phyloP scores from a whole-genome alignment of 1,140 invertebrate species.

The Lordiphosa stackelbergi region DNA sequence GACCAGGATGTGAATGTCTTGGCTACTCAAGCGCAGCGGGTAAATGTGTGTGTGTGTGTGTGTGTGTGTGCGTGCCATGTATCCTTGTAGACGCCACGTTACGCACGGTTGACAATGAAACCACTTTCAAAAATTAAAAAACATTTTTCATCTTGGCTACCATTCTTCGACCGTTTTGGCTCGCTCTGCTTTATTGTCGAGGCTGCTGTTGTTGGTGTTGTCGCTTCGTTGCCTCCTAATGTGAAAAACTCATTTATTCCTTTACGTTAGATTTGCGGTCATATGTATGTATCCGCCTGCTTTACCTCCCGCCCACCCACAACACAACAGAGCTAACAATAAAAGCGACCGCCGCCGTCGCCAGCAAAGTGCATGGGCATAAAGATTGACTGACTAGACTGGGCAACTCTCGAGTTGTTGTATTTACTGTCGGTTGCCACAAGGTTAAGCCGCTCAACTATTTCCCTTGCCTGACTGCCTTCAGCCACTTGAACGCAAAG shows the following conservation, averaged over 20 bases:
- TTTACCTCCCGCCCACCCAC: no score
- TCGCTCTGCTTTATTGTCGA: slow-evolving; percentile 37
- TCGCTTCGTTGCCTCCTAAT: slow-evolving; percentile 71
- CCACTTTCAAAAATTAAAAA: slow-evolving; percentile 77
- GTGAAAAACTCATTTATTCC: slow-evolving; percentile 74
- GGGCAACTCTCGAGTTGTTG: slow-evolving; percentile 24
- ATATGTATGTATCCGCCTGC: slow-evolving; percentile 12
- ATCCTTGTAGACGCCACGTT: slow-evolving; percentile 70
- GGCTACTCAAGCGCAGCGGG: slow-evolving; percentile 66
- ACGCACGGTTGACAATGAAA: slow-evolving; percentile 77
- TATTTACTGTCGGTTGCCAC: slow-evolving; percentile 58
- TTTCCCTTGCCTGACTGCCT: slow-evolving; percentile 43
- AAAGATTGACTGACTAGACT: slow-evolving; percentile 3
- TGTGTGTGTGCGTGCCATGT: slow-evolving; percentile 23
- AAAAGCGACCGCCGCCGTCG: slow-evolving; percentile 26
- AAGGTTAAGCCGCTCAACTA: slow-evolving; percentile 65
- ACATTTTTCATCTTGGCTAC: slow-evolving; percentile 75
- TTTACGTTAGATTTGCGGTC: slow-evolving; percentile 72
- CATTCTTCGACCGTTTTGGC: slow-evolving; percentile 54
- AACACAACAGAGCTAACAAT: slow-evolving; percentile 18
- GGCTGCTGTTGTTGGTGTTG: slow-evolving; percentile 36
- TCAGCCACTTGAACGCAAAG: slow-evolving; percentile 56
- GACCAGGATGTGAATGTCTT: slow-evolving; percentile 30
- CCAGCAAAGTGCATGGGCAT: slow-evolving; percentile 20
- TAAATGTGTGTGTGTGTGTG: slow-evolving; percentile 27